Evolutionary conservation across 2,888 invertebrate genomes (phyloP), one percentile per base, ranked within the genome.

Genomic region (Dysmachus trigonus): DNA sequence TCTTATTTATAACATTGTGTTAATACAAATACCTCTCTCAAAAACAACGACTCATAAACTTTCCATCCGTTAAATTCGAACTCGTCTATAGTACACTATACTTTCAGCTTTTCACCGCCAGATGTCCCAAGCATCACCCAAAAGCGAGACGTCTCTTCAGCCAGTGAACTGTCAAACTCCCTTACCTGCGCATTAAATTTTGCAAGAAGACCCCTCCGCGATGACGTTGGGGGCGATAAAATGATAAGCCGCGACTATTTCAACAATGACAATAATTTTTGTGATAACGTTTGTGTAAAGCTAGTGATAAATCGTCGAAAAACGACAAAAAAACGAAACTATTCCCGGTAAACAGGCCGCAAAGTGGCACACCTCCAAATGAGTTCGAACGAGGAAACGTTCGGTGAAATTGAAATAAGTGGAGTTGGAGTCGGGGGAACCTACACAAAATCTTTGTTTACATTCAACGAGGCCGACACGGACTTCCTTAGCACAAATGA

Each of bases 401-500:
- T 62, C 27, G 8, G 62, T 62, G 62, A 8, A 62, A 62, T 62
- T 41, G 41, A 10, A 2, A 13, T n/a, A n/a, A n/a, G n/a, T n/a
- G n/a, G 41, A 41, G 10, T 41, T 62, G 62, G 62, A 22, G 62
- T 18, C 10, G 18, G 22, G 15, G n/a, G 8, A 1, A 35, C 18
- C 73, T 73, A 73, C 10, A 18, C 53, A 62, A 81, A 81, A 81
- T n/a, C 81, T 7, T 62, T 81, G n/a, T 22, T 51, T 31, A 53
- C 53, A 53, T 81, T 81, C 6, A 81, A 47, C 6, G 53, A 81
- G 33, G 62, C 53, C 6, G 81, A 81, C 22, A 62, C 51, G 31
- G 53, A 81, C 7, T 81, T 81, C 33, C 53, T 81, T 7, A 33
- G 15, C n/a, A 53, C 81, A 53, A 81, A 81, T 53, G 53, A 81